Evolutionary conservation across 2,888 invertebrate species (phyloP).

Genomic region (Taphrorychus bicolor): DNA sequence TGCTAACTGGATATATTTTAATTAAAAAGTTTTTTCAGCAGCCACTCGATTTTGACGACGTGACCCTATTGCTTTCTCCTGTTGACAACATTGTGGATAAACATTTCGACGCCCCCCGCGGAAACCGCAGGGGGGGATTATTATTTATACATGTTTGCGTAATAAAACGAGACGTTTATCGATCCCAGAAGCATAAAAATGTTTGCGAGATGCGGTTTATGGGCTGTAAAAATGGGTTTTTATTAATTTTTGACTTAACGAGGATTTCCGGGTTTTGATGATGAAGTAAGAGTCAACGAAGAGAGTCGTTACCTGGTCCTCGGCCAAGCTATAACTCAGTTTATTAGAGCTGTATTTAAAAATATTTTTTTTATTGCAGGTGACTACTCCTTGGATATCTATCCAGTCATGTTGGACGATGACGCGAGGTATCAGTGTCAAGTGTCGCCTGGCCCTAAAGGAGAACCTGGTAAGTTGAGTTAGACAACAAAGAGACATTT

Average conservation of each 20-base stretch:
- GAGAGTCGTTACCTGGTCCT: no score
- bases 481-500: slow-evolving; percentile 74
- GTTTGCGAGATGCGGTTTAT: neutral
- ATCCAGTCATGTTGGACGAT: slow-evolving; percentile 89
- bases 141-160: neutral
- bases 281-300: no score
- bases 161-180: neutral
- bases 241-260: neutral
- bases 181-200: neutral
- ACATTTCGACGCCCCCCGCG: neutral
- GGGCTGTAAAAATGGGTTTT: neutral
- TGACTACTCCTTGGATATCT: slow-evolving; percentile 91
- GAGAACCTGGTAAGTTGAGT: slow-evolving; percentile 82
- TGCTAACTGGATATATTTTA: neutral
- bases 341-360: no score
- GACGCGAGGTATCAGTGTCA: slow-evolving; percentile 95
- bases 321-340: no score
- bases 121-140: no score
- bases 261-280: neutral
- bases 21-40: neutral
- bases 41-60: neutral
- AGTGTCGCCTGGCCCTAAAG: slow-evolving; percentile 81
- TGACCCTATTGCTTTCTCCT: neutral
- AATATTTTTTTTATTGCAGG: slow-evolving; percentile 64
- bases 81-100: neutral